A percentile compares a stretch with the other conserved stretches of the same genome.
phyloP scores from a whole-genome alignment of 2,888 invertebrate species.

The Thereva unica region DNA sequence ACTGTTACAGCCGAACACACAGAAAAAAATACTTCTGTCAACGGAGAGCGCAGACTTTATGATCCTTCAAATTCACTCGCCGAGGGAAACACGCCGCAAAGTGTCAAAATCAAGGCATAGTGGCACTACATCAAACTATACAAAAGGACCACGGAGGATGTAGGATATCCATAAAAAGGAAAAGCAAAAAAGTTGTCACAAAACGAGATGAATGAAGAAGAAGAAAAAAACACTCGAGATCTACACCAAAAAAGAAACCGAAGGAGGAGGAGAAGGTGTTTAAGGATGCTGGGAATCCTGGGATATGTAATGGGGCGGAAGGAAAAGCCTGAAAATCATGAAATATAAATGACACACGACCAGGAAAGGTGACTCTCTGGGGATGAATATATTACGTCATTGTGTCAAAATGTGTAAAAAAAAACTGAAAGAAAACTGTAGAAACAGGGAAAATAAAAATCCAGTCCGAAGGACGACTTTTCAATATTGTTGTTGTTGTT shows the following conservation, averaged over 20 bases:
- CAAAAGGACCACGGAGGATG: neutral
- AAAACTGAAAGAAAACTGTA: constrained; percentile 31
- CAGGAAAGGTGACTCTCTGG: constrained; percentile 50
- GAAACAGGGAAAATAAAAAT: constrained; percentile 28
- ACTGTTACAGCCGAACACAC: neutral
- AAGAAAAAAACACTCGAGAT: too few species aligned
- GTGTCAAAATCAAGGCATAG: constrained; percentile 28
- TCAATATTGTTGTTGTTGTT: neutral
- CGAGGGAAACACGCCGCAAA: constrained; percentile 1
- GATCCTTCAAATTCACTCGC: constrained; percentile 5
- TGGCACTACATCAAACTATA: constrained; percentile 20
- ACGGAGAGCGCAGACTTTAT: neutral
- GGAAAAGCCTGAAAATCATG: constrained; percentile 39
- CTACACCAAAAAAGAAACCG: too few species aligned
- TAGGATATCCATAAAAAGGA: constrained; percentile 15
- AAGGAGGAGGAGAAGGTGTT: too few species aligned
- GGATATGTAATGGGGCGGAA: constrained; percentile 21
- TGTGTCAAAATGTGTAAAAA: constrained; percentile 44
- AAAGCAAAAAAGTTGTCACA: constrained; percentile 27
- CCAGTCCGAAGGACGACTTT: constrained; percentile 41
- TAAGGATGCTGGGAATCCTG: constrained; percentile 11
- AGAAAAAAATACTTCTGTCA: constrained; percentile 11
- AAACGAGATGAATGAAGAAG: constrained; percentile 4
- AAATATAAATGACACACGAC: constrained; percentile 43
- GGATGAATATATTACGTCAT: constrained; percentile 54